phyloP scores from a whole-genome alignment of 2,888 invertebrate genomes.

The Philereme transversata region DNA sequence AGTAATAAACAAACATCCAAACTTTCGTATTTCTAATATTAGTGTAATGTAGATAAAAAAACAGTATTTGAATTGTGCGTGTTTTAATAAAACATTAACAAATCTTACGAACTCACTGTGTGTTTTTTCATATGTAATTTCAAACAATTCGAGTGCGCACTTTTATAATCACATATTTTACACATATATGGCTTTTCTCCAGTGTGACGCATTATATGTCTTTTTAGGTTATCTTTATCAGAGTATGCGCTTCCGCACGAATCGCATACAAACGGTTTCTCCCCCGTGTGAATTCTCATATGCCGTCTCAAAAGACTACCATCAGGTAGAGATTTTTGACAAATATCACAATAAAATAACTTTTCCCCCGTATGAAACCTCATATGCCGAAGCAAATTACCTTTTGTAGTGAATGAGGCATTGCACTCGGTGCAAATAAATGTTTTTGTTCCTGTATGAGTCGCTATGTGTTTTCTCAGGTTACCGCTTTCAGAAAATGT shows the following conservation, averaged over 20 bases:
- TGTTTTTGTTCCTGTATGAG: slow-evolving; percentile 9
- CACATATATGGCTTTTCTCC: slow-evolving; percentile 17
- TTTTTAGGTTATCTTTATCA: slow-evolving; percentile 36
- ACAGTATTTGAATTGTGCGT: too few species aligned
- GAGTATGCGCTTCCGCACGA: slow-evolving; percentile 66
- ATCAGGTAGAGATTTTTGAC: slow-evolving; percentile 8
- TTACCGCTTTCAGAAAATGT: slow-evolving; percentile 1
- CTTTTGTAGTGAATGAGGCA: slow-evolving; percentile 3
- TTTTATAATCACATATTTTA: slow-evolving; percentile 17
- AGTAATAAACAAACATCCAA: too few species aligned
- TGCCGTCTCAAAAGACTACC: slow-evolving; percentile 4
- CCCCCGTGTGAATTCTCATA: slow-evolving; percentile 18
- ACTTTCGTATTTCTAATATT: too few species aligned
- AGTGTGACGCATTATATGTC: slow-evolving; percentile 11
- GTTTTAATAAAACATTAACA: background rate
- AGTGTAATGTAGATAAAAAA: too few species aligned
- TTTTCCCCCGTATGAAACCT: background rate
- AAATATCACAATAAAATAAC: slow-evolving; percentile 12
- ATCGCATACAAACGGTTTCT: slow-evolving; percentile 9
- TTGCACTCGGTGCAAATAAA: slow-evolving; percentile 14
- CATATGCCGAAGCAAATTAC: slow-evolving; percentile 7
- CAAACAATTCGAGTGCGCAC: slow-evolving; percentile 1
- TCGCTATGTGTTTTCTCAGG: slow-evolving; percentile 10
- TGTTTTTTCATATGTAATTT: slow-evolving; percentile 9
- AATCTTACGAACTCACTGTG: background rate